Base-by-base conservation (phyloP, 2,888 invertebrate genomes). In the Trichacis sp. region DNA sequence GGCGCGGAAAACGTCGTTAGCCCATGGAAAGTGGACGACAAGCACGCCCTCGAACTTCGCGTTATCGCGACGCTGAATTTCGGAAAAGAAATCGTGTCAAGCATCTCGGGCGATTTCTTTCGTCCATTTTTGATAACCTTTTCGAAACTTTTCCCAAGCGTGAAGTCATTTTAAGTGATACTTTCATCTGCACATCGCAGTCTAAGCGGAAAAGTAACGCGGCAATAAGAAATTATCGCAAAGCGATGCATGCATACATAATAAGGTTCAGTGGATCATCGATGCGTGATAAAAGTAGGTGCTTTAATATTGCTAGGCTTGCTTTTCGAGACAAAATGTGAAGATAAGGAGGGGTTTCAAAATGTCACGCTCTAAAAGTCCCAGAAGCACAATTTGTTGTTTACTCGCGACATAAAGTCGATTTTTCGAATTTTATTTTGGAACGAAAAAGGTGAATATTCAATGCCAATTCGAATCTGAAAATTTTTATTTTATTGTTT, bases 191-290 rank as follows among this genome's bases (percentile, higher is more conserved):
- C 30, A 54, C 45, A 36, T 38, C 43, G 59, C 59, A 59, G 50
- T 47, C 48, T 56, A 60, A 60, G 64, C 64, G 29, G 20, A 60
- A 59, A 56, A 64, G 49, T 56, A 38, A 57, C 56, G 47, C 12
- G 58, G 45, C 33, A 56, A 53, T 68, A 62, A 50, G 53, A 59
- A 64, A 64, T 58, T 58, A 64, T 64, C 58, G 53, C 53, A 38
- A 48, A 54, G 24, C 68, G 61, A 68, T 73, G 69, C 68, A 68
- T 70, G 73, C 72, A 70, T 74, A 69, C 70, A 71, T 75, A 75
- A 79, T 79, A 76, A 75, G 69, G 74, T 76, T 72, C 47, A 45
- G 46, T 66, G 71, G 50, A 68, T 66, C 66, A 68, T 64, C 68
- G 69, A 49, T 68, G 71, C 61, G 60, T 59, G 66, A 62, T 64